A percentile compares a stretch with the other conserved stretches of the same genome.
phyloP scores from a whole-genome alignment of 2,797 vertebrate genomes.

The Amniataba percoides region DNA sequence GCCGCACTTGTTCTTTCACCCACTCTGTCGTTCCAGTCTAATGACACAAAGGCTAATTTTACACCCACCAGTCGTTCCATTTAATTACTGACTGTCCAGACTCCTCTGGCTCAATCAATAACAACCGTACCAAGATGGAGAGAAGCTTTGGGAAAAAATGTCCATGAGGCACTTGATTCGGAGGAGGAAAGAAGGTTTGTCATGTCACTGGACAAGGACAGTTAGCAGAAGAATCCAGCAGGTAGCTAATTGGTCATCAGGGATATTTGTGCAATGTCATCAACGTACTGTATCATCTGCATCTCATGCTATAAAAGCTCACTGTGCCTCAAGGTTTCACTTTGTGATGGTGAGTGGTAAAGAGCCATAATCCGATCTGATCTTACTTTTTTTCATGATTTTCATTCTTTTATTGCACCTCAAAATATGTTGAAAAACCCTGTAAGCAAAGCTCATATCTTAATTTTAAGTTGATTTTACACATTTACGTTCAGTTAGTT shows the following conservation, averaged over 20 bases:
- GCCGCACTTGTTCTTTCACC: constrained; percentile 71
- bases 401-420: background rate
- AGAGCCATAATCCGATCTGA: background rate
- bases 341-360: constrained; percentile 20
- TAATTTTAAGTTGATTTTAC: constrained; percentile 1
- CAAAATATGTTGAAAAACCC: background rate
- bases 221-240: constrained; percentile 51
- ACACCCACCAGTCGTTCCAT: constrained; percentile 86
- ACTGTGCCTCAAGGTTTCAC: constrained; percentile 33
- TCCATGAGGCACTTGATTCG: constrained; percentile 63
- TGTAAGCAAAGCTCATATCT: background rate
- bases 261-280: constrained; percentile 50
- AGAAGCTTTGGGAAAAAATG: constrained; percentile 57
- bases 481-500: too few species aligned
- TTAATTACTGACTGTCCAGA: constrained; percentile 88
- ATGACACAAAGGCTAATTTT: constrained; percentile 88
- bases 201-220: constrained; percentile 51
- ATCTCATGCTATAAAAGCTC: constrained; percentile 31
- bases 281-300: constrained; percentile 22
- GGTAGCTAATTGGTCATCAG: constrained; percentile 64
- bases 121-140: constrained; percentile 69
- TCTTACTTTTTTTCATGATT: background rate
- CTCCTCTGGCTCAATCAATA: constrained; percentile 84
- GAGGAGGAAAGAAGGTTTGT: constrained; percentile 53
- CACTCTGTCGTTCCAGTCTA: constrained; percentile 77